Base-by-base conservation (phyloP, 2,888 invertebrate species). In the Acanthosoma haemorrhoidale region DNA sequence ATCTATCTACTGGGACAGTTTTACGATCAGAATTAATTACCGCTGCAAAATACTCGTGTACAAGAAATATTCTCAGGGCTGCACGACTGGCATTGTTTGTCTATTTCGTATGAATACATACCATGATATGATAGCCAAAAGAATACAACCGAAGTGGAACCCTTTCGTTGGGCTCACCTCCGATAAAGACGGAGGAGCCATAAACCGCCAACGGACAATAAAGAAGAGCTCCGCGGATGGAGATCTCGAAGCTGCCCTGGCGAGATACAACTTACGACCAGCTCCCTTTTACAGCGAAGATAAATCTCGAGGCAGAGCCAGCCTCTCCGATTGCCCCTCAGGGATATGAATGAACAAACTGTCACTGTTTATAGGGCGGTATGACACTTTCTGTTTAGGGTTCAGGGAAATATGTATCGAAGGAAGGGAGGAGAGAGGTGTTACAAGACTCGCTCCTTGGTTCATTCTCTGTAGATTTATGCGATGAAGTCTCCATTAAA, bases 301-400 rank as follows among this genome's bases (percentile, higher is more conserved):
- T 51, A 51, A 51, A 51, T 51, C 25, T 25, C 25, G n/a, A 8
- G 6, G 16, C 43, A n/a, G n/a, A n/a, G n/a, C n/a, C n/a, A n/a
- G n/a, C n/a, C n/a, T n/a, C n/a, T n/a, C n/a, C n/a, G n/a, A n/a
- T n/a, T 11, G 13, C 13, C 8, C 51, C 51, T 25, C n/a, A 13
- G 51, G 25, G 51, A 25, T 51, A 51, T 51, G 51, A 51, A 51
- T 25, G 29, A 51, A 51, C 51, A 21, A n/a, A 51, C 51, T n/a
- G 51, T n/a, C 51, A 51, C 21, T 13, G n/a, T 51, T 51, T 51
- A 51, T 51, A 25, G 51, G 25, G n/a, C 51, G 13, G 5, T 2
- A n/a, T n/a, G 13, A 8, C 25, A 25, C 21, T 51, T 25, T 51
- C 29, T 51, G 21, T 25, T 21, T 25, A 25, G 51, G 51, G 21